Evolutionary conservation across 2,797 vertebrate species (phyloP).

Genomic region (Epinephelus coioides): DNA sequence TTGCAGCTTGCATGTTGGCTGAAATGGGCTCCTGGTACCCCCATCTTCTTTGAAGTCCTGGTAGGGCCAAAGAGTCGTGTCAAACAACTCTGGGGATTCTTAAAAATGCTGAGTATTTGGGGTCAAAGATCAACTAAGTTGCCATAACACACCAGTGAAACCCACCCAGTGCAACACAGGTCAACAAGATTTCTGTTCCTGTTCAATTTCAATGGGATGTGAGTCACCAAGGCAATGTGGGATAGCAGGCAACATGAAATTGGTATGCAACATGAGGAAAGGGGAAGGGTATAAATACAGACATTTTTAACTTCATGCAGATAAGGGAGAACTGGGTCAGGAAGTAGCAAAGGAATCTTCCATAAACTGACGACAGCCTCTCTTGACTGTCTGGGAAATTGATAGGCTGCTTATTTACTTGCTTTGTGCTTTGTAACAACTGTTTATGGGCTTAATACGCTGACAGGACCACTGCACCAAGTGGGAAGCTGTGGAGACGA

Average conservation of each 20-base stretch:
- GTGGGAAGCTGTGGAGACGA: accelerated
- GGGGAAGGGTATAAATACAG: neutral
- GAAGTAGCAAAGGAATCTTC: neutral
- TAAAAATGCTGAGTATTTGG: neutral
- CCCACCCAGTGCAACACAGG: neutral
- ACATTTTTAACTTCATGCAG: slow-evolving; percentile 2
- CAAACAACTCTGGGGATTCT: neutral
- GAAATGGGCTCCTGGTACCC: no score
- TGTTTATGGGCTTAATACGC: neutral
- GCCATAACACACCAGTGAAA: neutral
- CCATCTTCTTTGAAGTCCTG: neutral
- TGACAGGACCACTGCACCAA: neutral
- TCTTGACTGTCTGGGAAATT: neutral
- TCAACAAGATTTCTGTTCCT: neutral
- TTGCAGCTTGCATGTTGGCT: no score
- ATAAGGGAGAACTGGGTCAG: slow-evolving; percentile 1
- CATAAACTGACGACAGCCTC: neutral
- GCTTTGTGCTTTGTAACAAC: no score
- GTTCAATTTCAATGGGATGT: neutral
- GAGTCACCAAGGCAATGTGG: neutral
- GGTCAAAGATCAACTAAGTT: neutral
- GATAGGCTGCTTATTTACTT: neutral
- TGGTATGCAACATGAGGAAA: neutral
- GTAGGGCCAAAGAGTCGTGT: neutral
- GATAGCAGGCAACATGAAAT: neutral